Base-by-base conservation (phyloP, 1,140 invertebrate species). In the Pemphigus obesinymphae region DNA sequence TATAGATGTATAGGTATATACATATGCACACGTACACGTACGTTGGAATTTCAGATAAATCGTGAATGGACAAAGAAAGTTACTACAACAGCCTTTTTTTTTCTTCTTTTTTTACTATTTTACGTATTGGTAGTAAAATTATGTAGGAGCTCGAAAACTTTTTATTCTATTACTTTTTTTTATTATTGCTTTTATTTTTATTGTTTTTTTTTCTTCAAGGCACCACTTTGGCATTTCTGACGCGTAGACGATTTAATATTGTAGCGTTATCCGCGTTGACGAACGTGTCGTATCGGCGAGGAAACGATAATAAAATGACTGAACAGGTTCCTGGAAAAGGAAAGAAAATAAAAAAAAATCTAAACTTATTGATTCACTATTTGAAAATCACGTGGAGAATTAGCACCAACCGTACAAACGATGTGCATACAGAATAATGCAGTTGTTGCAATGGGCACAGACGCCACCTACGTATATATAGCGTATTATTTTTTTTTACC, bases 241-340 rank as follows among this genome's bases (percentile, higher is more conserved):
- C 72, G 72, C 72, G 31, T 75, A 50, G 45, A 75, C 72, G 4
- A 75, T 34, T 15, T 45, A 26, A 45, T 70, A 70, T 43, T 26
- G 13, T 23, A 26, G 29, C 29, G 45, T 73, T 73, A 50, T 73
- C 17, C 43, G 43, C 23, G 43, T 34, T 29, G 43, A 31, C 29
- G 70, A n/a, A 37, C 76, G 76, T 80, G 76, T 61, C 75, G 75
- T 61, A 78, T 78, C 76, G 76, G 55, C 5, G 11, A 58, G 23
- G 76, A 43, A 61, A 80, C 31, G 23, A 43, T 26, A 61, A 61
- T 29, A 43, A 40, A 63, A 45, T n/a, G 13, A 80, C 55, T 5
- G 29, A 40, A 61, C 40, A 26, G 23, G 37, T 61, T 43, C 53
- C 37, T 11, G 37, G 31, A 61, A 61, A 7, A 29, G 53, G 2